A percentile compares a stretch with the other conserved stretches of the same genome.
Conservation (phyloP, 2,888 invertebrate species). For the Tuta absoluta region DNA sequence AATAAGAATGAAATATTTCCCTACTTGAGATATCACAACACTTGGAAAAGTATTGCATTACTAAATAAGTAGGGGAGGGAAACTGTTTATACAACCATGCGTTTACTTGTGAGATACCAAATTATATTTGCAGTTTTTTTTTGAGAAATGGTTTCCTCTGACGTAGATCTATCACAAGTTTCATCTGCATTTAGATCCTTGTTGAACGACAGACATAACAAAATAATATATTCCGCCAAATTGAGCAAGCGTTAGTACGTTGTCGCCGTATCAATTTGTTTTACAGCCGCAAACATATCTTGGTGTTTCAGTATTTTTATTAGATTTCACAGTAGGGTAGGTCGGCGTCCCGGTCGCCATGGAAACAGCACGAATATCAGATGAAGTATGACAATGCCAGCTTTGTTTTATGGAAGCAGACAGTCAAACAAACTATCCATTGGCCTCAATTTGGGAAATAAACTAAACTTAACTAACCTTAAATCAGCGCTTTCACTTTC, state of each 20-base stretch:
- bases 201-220: background rate
- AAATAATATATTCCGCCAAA: conserved; percentile 22
- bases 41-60: conserved; percentile 57
- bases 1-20: conserved; percentile 10
- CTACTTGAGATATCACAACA: conserved; percentile 20
- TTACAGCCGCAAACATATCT: conserved; percentile 21
- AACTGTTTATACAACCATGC: conserved; percentile 51
- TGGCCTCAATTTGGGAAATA: too few species aligned
- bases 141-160: conserved; percentile 23
- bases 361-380: conserved; percentile 57
- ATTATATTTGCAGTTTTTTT: conserved; percentile 26
- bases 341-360: conserved; percentile 55
- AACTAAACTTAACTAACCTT: too few species aligned
- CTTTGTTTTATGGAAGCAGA: conserved; percentile 34
- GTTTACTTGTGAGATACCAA: conserved; percentile 44
- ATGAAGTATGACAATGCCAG: conserved; percentile 33
- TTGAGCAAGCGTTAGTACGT: conserved; percentile 22
- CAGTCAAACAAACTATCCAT: too few species aligned
- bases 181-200: background rate
- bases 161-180: background rate
- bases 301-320: conserved; percentile 52
- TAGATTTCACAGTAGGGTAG: conserved; percentile 61
- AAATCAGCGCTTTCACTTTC: too few species aligned
- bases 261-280: background rate
- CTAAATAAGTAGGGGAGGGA: conserved; percentile 58